Conservation (phyloP, 2,113 vertebrate species). For the Ariopsis seemanni region DNA sequence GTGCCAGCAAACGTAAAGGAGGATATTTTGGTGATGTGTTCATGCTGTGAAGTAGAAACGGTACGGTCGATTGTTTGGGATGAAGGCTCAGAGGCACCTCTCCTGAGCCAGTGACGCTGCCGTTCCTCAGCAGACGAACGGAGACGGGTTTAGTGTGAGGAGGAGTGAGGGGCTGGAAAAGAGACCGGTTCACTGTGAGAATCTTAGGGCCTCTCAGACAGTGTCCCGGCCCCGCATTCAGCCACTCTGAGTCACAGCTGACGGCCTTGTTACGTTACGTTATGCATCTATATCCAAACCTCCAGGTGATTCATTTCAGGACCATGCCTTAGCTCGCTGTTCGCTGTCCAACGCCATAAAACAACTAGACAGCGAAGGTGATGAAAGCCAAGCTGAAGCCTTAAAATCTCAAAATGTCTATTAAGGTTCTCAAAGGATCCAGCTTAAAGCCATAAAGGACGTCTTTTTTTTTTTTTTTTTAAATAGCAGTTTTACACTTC, state of each 20-base stretch:
- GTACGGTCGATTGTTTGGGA: background rate
- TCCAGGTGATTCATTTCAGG: background rate
- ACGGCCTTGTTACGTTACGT: background rate
- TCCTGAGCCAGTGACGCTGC: background rate
- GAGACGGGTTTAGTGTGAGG: constrained; percentile 62
- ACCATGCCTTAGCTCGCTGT: background rate
- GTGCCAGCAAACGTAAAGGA: background rate
- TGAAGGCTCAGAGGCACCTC: background rate
- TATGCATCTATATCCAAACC: background rate
- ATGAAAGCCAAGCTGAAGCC: background rate
- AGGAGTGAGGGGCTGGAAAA: constrained; percentile 89
- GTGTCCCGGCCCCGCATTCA: constrained; percentile 92
- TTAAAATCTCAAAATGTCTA: background rate
- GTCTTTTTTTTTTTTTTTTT: background rate
- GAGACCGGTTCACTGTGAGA: constrained; percentile 99
- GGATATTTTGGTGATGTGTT: background rate
- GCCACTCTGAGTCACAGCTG: constrained; percentile 60
- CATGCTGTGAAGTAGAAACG: background rate
- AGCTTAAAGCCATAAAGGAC: constrained; percentile 9
- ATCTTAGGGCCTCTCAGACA: constrained; percentile 90
- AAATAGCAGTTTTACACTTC: constrained; percentile 26
- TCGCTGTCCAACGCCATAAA: background rate
- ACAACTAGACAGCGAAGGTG: background rate
- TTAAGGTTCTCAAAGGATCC: constrained; percentile 20
- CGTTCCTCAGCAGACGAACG: background rate